A percentile compares a stretch with the other conserved stretches of the same genome.
phyloP scores from a whole-genome alignment of 2,888 invertebrate genomes.

The Eristalis pertinax region DNA sequence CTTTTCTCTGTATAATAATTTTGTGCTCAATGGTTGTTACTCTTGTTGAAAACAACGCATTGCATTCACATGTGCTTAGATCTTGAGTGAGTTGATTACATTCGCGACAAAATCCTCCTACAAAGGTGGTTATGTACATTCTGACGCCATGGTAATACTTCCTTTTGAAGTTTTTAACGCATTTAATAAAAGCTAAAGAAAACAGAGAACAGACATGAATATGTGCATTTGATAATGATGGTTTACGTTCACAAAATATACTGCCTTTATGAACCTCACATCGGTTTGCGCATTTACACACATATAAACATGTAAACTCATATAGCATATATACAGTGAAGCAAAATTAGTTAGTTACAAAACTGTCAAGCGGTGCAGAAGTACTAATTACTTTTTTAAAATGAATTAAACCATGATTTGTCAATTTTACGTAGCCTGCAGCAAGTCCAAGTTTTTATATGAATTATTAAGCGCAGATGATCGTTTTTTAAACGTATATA shows the following conservation, averaged over 20 bases:
- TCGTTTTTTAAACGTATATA: too few relatives aligned
- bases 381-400: too few relatives aligned
- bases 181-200: not conserved
- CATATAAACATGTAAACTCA: too few relatives aligned
- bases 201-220: not conserved
- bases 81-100: not conserved
- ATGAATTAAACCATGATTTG: too few relatives aligned
- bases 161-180: not conserved
- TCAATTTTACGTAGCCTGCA: too few relatives aligned
- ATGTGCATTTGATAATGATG: not conserved
- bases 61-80: not conserved
- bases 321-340: too few relatives aligned
- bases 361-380: too few relatives aligned
- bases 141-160: not conserved
- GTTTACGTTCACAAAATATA: not conserved
- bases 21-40: not conserved
- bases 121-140: not conserved
- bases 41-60: not conserved
- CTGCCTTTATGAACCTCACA: too few relatives aligned
- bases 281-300: too few relatives aligned
- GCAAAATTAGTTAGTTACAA: too few relatives aligned
- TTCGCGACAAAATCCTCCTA: not conserved
- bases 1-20: conserved; percentile 31
- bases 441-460: too few relatives aligned
- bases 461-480: too few relatives aligned